Evolutionary conservation across 2,888 invertebrate species (phyloP).

Genomic region (Malacosoma neustria): DNA sequence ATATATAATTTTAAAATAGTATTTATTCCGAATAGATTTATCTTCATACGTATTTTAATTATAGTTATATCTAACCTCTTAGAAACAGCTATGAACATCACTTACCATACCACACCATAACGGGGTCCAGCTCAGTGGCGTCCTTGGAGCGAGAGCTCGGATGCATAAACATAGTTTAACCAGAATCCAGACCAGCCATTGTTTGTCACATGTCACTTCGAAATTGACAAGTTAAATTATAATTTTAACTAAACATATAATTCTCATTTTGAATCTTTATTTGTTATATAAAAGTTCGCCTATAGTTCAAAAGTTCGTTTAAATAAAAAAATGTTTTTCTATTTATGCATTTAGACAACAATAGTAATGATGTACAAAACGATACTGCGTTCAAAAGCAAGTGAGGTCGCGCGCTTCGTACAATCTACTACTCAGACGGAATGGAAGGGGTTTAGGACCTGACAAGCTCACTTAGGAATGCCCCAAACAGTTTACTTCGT

Average conservation of each 20-base stretch:
- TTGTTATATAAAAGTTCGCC: too few species aligned
- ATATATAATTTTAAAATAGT: too few species aligned
- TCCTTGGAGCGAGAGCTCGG: slow-evolving; percentile 62
- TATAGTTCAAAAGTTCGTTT: too few species aligned
- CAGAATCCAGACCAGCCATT: slow-evolving; percentile 64
- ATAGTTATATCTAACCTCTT: too few species aligned
- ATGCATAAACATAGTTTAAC: slow-evolving; percentile 69
- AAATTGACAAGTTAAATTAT: slow-evolving; percentile 19
- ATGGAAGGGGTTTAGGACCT: slow-evolving; percentile 23
- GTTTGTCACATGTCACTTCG: slow-evolving; percentile 39
- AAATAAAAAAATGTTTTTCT: too few species aligned
- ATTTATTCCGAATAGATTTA: too few species aligned
- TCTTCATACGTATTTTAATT: too few species aligned
- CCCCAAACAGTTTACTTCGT: too few species aligned
- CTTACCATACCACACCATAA: slow-evolving; percentile 67
- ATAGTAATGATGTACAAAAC: slow-evolving; percentile 36
- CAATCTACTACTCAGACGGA: slow-evolving; percentile 16
- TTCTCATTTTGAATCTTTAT: too few species aligned
- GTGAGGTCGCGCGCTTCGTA: slow-evolving; percentile 23
- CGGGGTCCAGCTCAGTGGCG: slow-evolving; percentile 58
- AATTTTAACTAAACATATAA: slow-evolving; percentile 12
- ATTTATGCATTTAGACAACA: slow-evolving; percentile 25
- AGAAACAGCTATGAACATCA: too few species aligned
- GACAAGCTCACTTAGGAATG: slow-evolving; percentile 25
- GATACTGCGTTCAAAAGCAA: slow-evolving; percentile 22